Percentiles rank a stretch among this genome's conserved stretches.
Evolutionary conservation across 2,888 invertebrate genomes (phyloP).

Genomic region (Tyria jacobaeae): DNA sequence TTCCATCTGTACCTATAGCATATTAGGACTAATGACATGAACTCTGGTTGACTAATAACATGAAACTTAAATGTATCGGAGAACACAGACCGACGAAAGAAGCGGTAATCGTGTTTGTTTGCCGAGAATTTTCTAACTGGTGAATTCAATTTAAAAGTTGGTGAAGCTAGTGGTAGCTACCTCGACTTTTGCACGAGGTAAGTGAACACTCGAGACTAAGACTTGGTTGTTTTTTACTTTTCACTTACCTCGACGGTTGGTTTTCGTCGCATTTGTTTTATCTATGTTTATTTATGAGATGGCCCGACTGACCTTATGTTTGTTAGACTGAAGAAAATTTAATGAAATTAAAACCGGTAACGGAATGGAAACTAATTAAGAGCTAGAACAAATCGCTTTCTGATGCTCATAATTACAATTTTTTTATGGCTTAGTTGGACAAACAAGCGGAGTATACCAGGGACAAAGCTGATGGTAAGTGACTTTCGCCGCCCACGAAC

Average conservation of each 20-base stretch:
- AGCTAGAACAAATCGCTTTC: too few relatives aligned
- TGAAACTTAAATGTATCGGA: neutral
- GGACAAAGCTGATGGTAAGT: too few relatives aligned
- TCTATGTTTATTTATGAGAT: neutral
- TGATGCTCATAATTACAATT: too few relatives aligned
- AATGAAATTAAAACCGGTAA: neutral
- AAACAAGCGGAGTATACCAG: too few relatives aligned
- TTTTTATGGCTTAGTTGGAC: too few relatives aligned
- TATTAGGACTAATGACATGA: neutral
- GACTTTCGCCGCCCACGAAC: too few relatives aligned
- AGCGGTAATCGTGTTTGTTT: conserved; percentile 46
- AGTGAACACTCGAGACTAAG: conserved; percentile 49
- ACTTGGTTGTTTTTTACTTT: conserved; percentile 19
- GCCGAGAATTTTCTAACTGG: conserved; percentile 54
- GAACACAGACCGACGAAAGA: conserved; percentile 12
- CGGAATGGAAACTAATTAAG: neutral
- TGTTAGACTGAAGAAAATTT: too few relatives aligned
- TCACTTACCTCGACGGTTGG: conserved; percentile 10
- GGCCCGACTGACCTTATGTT: neutral
- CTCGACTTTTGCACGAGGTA: conserved; percentile 46
- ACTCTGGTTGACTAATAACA: neutral
- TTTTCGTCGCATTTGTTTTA: neutral
- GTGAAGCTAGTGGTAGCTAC: conserved; percentile 37
- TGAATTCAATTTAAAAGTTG: conserved; percentile 62
- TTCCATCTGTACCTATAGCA: neutral